These are phyloP conservation scores for Brachyalestes nurse DNA, from an alignment of 2,797 vertebrate species.

Conservation along the genomic window DNA sequence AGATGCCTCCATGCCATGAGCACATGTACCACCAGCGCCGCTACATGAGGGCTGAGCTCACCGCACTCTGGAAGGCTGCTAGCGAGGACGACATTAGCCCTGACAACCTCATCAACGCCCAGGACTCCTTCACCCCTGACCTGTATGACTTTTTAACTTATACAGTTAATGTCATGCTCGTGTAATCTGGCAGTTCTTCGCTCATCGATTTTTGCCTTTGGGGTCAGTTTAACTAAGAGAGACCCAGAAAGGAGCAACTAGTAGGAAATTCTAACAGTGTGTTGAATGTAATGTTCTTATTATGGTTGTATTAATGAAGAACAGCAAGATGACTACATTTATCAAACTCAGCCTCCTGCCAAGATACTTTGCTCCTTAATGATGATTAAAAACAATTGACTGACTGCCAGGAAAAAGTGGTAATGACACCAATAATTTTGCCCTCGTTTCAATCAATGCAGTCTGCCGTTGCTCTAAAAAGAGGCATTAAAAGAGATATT, in stretches of 20 bases:
- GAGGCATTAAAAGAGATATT: too few relatives aligned
- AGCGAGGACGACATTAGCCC: conserved; percentile 92
- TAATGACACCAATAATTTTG: not conserved
- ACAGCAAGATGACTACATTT: not conserved
- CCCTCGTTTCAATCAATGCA: not conserved
- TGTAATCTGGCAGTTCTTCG: not conserved
- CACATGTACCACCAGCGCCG: conserved; percentile 93
- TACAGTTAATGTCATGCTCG: not conserved
- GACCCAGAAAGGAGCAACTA: not conserved
- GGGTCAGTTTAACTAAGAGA: not conserved
- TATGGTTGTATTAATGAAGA: conserved; percentile 9
- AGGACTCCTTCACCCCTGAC: conserved; percentile 94
- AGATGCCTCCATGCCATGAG: conserved; percentile 97
- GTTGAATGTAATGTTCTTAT: not conserved
- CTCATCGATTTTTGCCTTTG: too few relatives aligned
- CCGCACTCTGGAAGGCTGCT: conserved; percentile 88
- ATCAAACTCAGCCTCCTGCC: not conserved
- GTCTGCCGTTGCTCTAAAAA: conserved; percentile 6
- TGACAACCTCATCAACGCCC: conserved; percentile 88
- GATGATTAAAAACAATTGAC: conserved; percentile 6
- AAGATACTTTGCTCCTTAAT: not conserved
- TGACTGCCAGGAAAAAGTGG: not conserved
- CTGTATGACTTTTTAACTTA: conserved; percentile 77
- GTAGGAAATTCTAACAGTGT: not conserved
- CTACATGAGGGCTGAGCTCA: conserved; percentile 92